Evolutionary conservation across 2,888 invertebrate species (phyloP).

Genomic region (Crossocerus cetratus): DNA sequence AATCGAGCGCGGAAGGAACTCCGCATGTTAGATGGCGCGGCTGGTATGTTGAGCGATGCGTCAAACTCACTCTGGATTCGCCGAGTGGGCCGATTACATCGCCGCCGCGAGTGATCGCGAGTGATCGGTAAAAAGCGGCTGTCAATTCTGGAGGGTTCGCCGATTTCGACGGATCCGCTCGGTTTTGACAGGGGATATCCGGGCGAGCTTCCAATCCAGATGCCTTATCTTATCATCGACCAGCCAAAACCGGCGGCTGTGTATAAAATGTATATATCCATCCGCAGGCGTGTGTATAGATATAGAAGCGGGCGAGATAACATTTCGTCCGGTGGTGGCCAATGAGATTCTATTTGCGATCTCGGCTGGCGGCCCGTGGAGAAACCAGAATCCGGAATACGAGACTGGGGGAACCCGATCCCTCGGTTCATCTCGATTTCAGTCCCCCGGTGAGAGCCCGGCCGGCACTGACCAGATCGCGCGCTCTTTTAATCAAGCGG

Average conservation of each 20-base stretch:
- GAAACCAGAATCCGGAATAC: slow-evolving; percentile 55
- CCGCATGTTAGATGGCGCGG: too few species aligned
- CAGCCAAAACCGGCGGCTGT: slow-evolving; percentile 16
- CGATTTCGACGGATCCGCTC: too few species aligned
- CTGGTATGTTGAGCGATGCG: too few species aligned
- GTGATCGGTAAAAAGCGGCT: too few species aligned
- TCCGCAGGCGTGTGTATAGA: neutral
- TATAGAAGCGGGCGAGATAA: slow-evolving; percentile 39
- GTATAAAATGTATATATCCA: neutral
- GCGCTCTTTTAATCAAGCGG: too few species aligned
- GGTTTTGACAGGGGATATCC: too few species aligned
- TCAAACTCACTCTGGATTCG: too few species aligned
- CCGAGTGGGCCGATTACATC: too few species aligned
- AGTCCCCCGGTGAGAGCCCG: slow-evolving; percentile 25
- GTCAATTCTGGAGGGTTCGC: too few species aligned
- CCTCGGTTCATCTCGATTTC: slow-evolving; percentile 50
- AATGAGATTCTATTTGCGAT: slow-evolving; percentile 50
- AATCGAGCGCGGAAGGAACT: too few species aligned
- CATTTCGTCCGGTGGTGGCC: slow-evolving; percentile 45
- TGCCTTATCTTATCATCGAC: slow-evolving; percentile 49
- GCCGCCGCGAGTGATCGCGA: too few species aligned
- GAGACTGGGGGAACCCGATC: slow-evolving; percentile 49
- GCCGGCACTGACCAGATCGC: slow-evolving; percentile 15
- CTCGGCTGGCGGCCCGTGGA: slow-evolving; percentile 23
- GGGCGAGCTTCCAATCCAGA: slow-evolving; percentile 9